Evolutionary conservation across 2,113 vertebrate species (phyloP).

Genomic region (Aspidoscelis tigris): DNA sequence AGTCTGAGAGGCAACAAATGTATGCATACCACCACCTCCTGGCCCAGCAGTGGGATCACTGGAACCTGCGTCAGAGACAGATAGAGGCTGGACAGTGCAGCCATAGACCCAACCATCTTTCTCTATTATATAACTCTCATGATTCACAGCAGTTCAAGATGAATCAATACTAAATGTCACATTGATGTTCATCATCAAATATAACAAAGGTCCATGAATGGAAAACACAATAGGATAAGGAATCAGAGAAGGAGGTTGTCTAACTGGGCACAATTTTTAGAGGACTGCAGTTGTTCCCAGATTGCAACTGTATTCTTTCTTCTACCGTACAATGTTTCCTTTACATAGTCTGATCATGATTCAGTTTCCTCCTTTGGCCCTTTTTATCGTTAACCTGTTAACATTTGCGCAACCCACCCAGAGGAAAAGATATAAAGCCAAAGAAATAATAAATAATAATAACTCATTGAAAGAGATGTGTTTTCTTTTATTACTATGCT

Average conservation of each 20-base stretch:
- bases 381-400: constrained; percentile 15
- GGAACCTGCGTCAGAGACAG: neutral
- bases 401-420: constrained; percentile 30
- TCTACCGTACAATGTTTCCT: neutral
- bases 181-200: neutral
- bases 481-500: constrained; percentile 40
- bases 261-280: neutral
- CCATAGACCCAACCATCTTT: neutral
- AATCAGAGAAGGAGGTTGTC: neutral
- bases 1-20: too few relatives aligned
- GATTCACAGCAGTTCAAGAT: neutral
- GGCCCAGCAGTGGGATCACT: too few relatives aligned
- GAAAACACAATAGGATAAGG: neutral
- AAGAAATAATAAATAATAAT: constrained; percentile 48
- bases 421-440: constrained; percentile 25
- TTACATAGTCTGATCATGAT: neutral
- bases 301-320: neutral
- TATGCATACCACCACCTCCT: too few relatives aligned
- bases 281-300: neutral
- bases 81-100: neutral
- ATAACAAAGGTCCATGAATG: neutral
- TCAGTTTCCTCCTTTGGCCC: neutral
- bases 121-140: neutral
- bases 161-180: neutral
- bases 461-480: constrained; percentile 43